Percentiles rank a stretch among this genome's conserved stretches.
These are phyloP conservation scores for Bombus breviceps DNA, from an alignment of 1,140 invertebrate species.

Conservation along the genomic window DNA sequence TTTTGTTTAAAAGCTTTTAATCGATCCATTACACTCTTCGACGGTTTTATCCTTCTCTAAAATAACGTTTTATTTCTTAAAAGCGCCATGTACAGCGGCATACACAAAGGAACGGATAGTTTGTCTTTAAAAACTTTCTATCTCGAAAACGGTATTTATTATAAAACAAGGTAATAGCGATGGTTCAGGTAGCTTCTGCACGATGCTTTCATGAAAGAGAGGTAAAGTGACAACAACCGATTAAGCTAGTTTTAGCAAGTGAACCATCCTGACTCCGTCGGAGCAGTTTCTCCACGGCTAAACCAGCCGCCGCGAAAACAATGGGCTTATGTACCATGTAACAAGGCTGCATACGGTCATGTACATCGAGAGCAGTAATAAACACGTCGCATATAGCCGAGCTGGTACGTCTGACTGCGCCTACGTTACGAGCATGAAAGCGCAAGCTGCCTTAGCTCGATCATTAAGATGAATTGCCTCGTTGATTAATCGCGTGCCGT, in stretches of 20 bases:
- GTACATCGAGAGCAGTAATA: conserved; percentile 44
- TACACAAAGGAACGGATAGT: no score
- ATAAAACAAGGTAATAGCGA: not conserved
- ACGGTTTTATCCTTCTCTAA: no score
- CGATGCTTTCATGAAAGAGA: not conserved
- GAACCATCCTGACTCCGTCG: not conserved
- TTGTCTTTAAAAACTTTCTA: no score
- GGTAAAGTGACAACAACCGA: not conserved
- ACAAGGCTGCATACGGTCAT: conserved; percentile 18
- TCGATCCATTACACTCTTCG: no score
- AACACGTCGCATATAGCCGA: conserved; percentile 50
- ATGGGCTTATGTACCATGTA: conserved; percentile 11
- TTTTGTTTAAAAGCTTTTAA: no score
- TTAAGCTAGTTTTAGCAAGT: not conserved
- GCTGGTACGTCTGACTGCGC: conserved; percentile 15
- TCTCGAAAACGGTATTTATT: not conserved
- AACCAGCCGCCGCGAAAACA: conserved; percentile 17
- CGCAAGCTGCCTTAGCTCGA: conserved; percentile 60
- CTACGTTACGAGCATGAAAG: conserved; percentile 52
- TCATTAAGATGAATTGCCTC: conserved; percentile 74
- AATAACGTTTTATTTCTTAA: no score
- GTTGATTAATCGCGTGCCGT: conserved; percentile 72
- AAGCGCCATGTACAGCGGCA: no score
- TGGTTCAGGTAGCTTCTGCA: no score
- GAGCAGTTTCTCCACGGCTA: not conserved